phyloP scores from a whole-genome alignment of 2,113 vertebrate genomes.

The Triplophysa siluroides region DNA sequence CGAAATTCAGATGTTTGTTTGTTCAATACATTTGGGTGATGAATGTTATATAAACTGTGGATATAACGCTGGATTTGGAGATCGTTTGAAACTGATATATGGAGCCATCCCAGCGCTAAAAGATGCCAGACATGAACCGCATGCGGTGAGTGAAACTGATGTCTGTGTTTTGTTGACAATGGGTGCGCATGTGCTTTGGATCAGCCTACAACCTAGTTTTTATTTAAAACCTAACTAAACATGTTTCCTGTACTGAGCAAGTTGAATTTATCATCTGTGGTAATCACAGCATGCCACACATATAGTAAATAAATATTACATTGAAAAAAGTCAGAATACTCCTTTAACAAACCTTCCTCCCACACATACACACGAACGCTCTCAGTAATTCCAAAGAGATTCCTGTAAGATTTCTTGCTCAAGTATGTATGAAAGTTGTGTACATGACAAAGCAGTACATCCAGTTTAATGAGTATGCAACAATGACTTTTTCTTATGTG shows the following conservation, averaged over 20 bases:
- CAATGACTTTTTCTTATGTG: constrained; percentile 6
- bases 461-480: constrained; percentile 14
- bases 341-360: not conserved
- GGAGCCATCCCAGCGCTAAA: too few relatives aligned
- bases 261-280: not conserved
- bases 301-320: not conserved
- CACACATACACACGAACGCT: not conserved
- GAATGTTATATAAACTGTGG: too few relatives aligned
- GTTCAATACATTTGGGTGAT: too few relatives aligned
- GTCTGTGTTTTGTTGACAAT: too few relatives aligned
- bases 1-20: too few relatives aligned
- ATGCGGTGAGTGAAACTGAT: too few relatives aligned
- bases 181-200: too few relatives aligned
- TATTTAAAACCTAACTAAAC: not conserved
- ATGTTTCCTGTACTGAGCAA: not conserved
- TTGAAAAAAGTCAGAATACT: constrained; percentile 10
- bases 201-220: too few relatives aligned
- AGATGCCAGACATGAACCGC: too few relatives aligned
- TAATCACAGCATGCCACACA: not conserved
- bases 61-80: too few relatives aligned
- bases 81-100: too few relatives aligned
- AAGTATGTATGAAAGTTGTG: constrained; percentile 24
- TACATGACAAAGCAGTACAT: not conserved
- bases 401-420: not conserved
- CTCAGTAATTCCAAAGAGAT: not conserved